These are phyloP conservation scores for Drosophila erecta DNA, from an alignment of 1,140 invertebrate species.

Conservation along the genomic window DNA sequence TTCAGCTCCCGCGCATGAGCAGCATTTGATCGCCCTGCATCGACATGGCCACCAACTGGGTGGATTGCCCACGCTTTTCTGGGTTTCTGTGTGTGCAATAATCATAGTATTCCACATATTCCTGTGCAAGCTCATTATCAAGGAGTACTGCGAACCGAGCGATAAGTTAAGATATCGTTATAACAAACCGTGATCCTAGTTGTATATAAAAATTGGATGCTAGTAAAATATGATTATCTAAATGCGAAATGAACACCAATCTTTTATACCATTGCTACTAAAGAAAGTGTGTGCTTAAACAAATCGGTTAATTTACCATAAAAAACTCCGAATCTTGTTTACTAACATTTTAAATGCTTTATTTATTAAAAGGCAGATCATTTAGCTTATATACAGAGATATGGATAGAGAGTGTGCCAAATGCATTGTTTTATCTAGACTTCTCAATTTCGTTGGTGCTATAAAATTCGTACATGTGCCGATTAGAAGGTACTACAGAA, in stretches of 20 bases:
- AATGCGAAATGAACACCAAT: constrained; percentile 12
- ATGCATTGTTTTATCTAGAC: constrained; percentile 48
- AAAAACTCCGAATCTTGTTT: background rate
- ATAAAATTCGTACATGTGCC: constrained; percentile 57
- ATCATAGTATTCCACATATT: constrained; percentile 98
- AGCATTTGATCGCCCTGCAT: constrained; percentile 96
- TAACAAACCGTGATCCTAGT: constrained; percentile 87
- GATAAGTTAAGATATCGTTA: constrained; percentile 88
- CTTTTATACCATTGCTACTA: constrained; percentile 1
- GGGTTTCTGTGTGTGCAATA: constrained; percentile 95
- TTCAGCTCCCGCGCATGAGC: constrained; percentile 95
- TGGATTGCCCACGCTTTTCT: constrained; percentile 95
- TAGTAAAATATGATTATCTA: constrained; percentile 44
- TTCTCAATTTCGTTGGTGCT: constrained; percentile 32
- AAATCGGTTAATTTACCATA: background rate
- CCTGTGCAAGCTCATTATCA: constrained; percentile 96
- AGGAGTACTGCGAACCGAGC: constrained; percentile 92
- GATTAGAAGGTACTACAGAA: constrained; percentile 43
- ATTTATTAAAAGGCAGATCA: constrained; percentile 61
- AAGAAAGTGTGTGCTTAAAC: background rate
- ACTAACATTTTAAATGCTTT: constrained; percentile 59
- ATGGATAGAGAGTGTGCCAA: constrained; percentile 44
- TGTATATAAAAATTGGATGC: constrained; percentile 57
- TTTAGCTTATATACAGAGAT: constrained; percentile 57
- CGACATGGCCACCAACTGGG: constrained; percentile 96